Conservation (phyloP, 1,140 invertebrate genomes). For the Wiebesia pumilae region DNA sequence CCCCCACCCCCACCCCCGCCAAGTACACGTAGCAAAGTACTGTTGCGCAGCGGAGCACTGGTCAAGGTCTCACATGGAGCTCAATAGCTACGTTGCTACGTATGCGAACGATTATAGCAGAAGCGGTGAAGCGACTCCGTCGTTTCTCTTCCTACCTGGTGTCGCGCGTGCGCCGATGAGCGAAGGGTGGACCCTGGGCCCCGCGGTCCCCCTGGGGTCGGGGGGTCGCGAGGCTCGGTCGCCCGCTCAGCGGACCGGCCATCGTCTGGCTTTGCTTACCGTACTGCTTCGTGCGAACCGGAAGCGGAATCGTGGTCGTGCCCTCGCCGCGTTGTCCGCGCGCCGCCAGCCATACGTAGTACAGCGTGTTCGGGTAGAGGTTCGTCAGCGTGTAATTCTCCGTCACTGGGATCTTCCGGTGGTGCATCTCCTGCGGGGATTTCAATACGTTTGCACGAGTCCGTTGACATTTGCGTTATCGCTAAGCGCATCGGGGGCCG, state of each 20-base stretch:
- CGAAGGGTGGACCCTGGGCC: background rate
- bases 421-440: conserved; percentile 78
- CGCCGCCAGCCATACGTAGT: conserved; percentile 96
- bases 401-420: conserved; percentile 85
- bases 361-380: conserved; percentile 95
- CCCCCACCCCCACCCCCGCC: background rate
- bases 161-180: conserved; percentile 59
- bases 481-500: no score
- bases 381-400: conserved; percentile 90
- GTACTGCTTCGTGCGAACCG: conserved; percentile 95
- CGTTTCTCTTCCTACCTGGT: conserved; percentile 70
- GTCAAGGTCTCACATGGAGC: background rate
- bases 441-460: no score
- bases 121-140: conserved; percentile 66
- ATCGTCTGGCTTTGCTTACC: conserved; percentile 82
- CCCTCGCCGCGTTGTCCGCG: conserved; percentile 93
- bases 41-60: background rate
- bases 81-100: conserved; percentile 5
- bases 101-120: conserved; percentile 55
- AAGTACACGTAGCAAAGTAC: conserved; percentile 20
- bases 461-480: no score
- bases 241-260: background rate
- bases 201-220: background rate
- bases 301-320: conserved; percentile 94
- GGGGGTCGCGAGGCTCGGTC: background rate